Conservation (phyloP, 2,113 vertebrate genomes). For the Crypturellus undulatus region DNA sequence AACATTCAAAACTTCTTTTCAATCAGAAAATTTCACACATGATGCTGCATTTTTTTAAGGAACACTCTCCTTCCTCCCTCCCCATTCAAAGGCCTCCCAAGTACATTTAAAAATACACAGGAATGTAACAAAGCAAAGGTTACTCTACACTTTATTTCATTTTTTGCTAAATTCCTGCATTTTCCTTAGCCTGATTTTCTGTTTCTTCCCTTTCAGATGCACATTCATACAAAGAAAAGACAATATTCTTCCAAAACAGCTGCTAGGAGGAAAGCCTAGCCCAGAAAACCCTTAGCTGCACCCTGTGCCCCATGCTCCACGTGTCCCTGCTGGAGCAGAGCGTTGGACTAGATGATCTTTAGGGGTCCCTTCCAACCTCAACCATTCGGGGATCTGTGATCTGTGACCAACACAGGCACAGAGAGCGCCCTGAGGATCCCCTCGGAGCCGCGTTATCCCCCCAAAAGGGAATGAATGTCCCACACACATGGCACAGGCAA, state of each 20-base stretch:
- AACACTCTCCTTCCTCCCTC: neutral
- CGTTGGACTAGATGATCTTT: no score
- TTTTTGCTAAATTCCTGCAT: neutral
- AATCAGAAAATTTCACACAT: constrained; percentile 28
- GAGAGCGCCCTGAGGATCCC: neutral
- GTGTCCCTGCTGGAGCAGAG: no score
- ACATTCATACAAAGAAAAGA: neutral
- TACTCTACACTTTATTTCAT: neutral
- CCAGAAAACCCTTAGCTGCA: neutral
- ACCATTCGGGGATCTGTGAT: no score
- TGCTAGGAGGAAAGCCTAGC: neutral
- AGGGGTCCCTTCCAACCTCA: no score
- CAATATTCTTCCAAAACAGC: neutral
- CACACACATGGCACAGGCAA: neutral
- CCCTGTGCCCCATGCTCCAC: no score
- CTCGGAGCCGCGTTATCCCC: accelerated
- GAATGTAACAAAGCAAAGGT: neutral
- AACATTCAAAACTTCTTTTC: constrained; percentile 50
- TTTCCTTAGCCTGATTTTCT: neutral
- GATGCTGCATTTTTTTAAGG: constrained; percentile 37
- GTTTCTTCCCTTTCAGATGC: neutral
- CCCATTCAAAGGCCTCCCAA: neutral
- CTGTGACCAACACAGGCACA: neutral
- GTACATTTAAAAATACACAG: neutral
- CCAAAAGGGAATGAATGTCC: accelerated